Base-by-base conservation (phyloP, 2,888 invertebrate genomes). In the Chouioia cunea region DNA sequence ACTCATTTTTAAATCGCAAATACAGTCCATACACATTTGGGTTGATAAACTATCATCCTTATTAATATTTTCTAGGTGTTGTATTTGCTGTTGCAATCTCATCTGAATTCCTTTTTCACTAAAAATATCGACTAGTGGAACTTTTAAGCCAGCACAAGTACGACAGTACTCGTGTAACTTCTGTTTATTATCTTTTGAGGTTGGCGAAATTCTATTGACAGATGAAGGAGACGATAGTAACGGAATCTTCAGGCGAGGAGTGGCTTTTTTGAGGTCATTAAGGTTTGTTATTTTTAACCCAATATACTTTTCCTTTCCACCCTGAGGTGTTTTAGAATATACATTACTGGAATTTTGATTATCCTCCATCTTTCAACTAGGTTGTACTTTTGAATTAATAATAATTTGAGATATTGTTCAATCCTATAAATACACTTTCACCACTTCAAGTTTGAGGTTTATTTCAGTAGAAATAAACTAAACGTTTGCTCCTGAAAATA, bases 1-100 rank as follows among this genome's bases (percentile, higher is more conserved):
- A 74, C 85, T 85, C 82, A 83, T 84, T 75, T 82, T 84, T 4
- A 85, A 71, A 73, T 85, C 85, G 54, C 83, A 85, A 20, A 85
- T 85, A 63, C 85, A 85, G 47, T 85, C 85, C 84, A 85, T 85
- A 53, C 85, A 85, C 81, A 85, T 84, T 70, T 83, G 82, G 6
- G 85, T 85, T 0, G 85, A 81, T 10, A 85, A 75, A 57, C 81
- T 81, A 18, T 83, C 81, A 15, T 79, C 64, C 43, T 79, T 73
- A 72, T 79, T 75, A 62, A 85, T 83, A 8, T 83, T 78, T 70
- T 84, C 82, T 20, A 85, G 74, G 63, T 85, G 85, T 74, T 80
- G 80, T 64, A 85, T 81, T 74, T 85, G 85, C 52, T 85, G 84
- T 69, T 77, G 79, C 22, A 85, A 67, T 64, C 83, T 79, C 83